phyloP scores from a whole-genome alignment of 2,113 vertebrate species.

The Bettongia penicillata region DNA sequence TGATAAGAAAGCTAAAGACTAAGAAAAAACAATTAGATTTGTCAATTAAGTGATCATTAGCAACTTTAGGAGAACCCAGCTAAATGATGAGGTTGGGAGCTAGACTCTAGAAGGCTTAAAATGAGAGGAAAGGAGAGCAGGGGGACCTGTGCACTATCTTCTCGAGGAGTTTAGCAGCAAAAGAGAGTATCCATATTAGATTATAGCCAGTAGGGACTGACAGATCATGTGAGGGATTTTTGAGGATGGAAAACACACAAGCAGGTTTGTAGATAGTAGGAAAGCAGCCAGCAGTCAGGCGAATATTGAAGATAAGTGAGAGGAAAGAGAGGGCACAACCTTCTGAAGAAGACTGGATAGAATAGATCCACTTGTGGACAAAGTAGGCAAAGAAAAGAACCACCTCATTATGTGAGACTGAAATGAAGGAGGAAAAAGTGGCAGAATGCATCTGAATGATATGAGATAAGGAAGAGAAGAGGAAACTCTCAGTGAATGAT shows the following conservation, averaged over 20 bases:
- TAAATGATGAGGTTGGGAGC: not conserved
- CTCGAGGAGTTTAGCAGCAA: not conserved
- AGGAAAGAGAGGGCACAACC: not conserved
- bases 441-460: not conserved
- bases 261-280: not conserved
- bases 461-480: not conserved
- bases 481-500: not conserved
- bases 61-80: not conserved
- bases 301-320: not conserved
- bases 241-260: not conserved
- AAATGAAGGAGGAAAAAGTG: not conserved
- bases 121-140: not conserved
- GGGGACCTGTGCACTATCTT: not conserved
- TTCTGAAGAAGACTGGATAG: not conserved
- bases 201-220: not conserved
- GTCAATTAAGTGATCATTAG: not conserved
- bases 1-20: not conserved
- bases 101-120: not conserved
- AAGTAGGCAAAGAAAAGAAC: not conserved
- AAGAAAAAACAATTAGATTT: not conserved
- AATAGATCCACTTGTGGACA: not conserved
- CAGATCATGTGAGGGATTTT: not conserved
- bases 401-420: not conserved
- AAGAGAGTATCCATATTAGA: not conserved
- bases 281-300: not conserved